Evolutionary conservation across 1,140 invertebrate genomes (phyloP), one percentile per base, ranked within the genome.

Genomic region (Capitella teleta): DNA sequence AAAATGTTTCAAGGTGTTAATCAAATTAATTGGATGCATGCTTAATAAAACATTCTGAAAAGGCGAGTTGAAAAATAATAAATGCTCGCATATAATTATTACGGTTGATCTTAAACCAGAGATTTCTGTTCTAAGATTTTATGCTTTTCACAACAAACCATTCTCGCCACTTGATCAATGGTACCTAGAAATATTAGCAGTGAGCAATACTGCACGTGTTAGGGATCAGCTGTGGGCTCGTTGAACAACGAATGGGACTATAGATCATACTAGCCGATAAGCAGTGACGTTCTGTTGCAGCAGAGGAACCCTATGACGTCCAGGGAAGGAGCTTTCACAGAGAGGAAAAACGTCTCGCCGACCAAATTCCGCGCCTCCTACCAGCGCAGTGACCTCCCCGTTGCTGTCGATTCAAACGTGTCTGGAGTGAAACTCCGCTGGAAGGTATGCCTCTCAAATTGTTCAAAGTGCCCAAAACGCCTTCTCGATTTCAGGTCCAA

Each of bases 291-390:
- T 14, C 4, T 2, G 8, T 16, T 12, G 19, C 38, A 40, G 10
- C n/a, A 5, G 10, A 40, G n/a, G 38, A 19, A 19, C n/a, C 19
- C 14, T 5, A 47, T 40, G 0, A 18, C 50, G n/a, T n/a, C 46
- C 5, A 16, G 26, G 16, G 42, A 47, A 19, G 43, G 48, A 5
- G 32, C 45, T 1, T 57, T 51, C n/a, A 26, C 18, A 5, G n/a
- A 47, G 45, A 4, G 26, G 6, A 28, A 21, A 18, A 32, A 32
- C 16, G 19, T 24, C 10, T 42, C 51, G 18, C 58, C 76, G 42
- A 83, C 82, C 4, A 73, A 78, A 49, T 88, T 89, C 69, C 76
- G 82, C 37, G 80, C 77, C 60, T 83, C 82, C 63, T 88, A 87
- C 60, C 76, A 82, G 57, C 75, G 84, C 36, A 85, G 85, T 1